phyloP scores from a whole-genome alignment of 2,888 invertebrate genomes.

The Sinopyrophorus schimmeli region DNA sequence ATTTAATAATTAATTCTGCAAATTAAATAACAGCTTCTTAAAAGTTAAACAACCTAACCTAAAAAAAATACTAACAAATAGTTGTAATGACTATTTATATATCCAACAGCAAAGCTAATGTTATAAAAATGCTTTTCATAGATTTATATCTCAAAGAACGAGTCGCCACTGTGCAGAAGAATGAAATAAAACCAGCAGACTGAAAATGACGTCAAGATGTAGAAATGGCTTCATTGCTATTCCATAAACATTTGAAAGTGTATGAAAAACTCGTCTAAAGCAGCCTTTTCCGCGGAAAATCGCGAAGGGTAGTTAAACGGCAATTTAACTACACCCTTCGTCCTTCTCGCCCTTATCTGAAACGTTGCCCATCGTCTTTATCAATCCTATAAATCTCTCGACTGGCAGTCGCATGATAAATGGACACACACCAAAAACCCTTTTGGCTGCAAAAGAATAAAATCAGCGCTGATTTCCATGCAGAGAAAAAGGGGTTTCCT shows the following conservation, averaged over 20 bases:
- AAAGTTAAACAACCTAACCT: too few species aligned
- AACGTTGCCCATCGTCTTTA: slow-evolving; percentile 14
- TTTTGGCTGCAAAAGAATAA: too few species aligned
- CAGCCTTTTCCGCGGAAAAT: slow-evolving; percentile 11
- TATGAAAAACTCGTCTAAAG: slow-evolving; percentile 15
- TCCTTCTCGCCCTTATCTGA: slow-evolving; percentile 1
- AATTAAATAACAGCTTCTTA: too few species aligned
- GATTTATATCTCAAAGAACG: too few species aligned
- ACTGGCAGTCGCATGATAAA: slow-evolving; percentile 28
- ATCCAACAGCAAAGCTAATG: too few species aligned
- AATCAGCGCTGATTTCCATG: too few species aligned
- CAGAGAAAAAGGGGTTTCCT: too few species aligned
- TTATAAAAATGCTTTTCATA: too few species aligned
- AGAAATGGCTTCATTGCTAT: slow-evolving; percentile 11
- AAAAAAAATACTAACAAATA: too few species aligned
- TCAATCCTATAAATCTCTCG: slow-evolving; percentile 29
- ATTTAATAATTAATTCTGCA: too few species aligned
- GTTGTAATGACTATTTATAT: too few species aligned
- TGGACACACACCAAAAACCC: slow-evolving; percentile 30
- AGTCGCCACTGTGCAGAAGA: not conserved
- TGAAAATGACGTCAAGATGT: slow-evolving; percentile 6
- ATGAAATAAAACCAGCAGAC: too few species aligned
- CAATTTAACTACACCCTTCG: slow-evolving; percentile 5
- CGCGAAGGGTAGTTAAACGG: slow-evolving; percentile 10
- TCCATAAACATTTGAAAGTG: slow-evolving; percentile 15